Evolutionary conservation across 1,140 invertebrate genomes (phyloP).

Genomic region (Drosophila kepulauana): DNA sequence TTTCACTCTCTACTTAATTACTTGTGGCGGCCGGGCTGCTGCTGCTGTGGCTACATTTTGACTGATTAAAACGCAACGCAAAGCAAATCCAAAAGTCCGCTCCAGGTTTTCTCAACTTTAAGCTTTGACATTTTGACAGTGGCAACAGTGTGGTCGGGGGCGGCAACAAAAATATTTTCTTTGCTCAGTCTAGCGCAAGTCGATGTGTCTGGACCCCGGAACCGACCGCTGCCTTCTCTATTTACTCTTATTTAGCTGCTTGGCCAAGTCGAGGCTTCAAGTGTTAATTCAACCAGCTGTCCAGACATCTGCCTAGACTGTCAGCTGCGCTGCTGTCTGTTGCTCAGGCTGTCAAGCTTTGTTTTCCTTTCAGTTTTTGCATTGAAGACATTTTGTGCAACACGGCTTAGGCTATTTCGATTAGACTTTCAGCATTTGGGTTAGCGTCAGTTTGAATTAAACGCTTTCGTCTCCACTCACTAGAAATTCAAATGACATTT

Average conservation of each 20-base stretch:
- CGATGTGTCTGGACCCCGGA: conserved; percentile 62
- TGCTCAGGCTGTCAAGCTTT: background rate
- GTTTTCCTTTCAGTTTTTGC: conserved; percentile 22
- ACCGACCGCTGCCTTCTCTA: conserved; percentile 13
- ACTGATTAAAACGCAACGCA: conserved; percentile 66
- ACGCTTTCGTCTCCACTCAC: background rate
- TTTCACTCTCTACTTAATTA: conserved; percentile 60
- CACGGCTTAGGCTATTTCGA: background rate
- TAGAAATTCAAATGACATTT: background rate
- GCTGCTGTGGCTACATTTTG: conserved; percentile 42
- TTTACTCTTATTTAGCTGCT: conserved; percentile 43
- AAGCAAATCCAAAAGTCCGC: conserved; percentile 13
- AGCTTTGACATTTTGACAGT: conserved; percentile 72
- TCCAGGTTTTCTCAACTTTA: conserved; percentile 43
- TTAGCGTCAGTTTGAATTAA: conserved; percentile 2
- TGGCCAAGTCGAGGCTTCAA: conserved; percentile 37
- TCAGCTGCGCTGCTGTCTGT: background rate
- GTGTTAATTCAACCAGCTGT: conserved; percentile 61
- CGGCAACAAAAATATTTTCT: conserved; percentile 70
- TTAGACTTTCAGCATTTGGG: background rate
- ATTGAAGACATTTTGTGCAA: background rate
- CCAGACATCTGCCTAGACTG: conserved; percentile 13
- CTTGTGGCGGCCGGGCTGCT: conserved; percentile 30
- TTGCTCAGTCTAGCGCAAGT: conserved; percentile 69
- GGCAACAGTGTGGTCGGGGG: background rate